phyloP scores from a whole-genome alignment of 2,888 invertebrate genomes.

The Aromia moschata region DNA sequence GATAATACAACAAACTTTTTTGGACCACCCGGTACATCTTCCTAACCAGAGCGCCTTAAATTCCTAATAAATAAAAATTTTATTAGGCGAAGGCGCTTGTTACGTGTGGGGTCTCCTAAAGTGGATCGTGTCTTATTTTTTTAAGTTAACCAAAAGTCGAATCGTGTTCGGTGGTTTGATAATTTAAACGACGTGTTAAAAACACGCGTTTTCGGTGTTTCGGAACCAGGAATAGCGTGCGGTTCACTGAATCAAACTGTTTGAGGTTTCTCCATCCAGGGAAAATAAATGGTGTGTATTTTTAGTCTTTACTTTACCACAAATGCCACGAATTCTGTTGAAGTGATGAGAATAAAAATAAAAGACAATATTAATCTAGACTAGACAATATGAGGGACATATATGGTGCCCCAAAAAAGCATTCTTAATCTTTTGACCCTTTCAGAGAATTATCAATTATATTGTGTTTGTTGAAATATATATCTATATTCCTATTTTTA shows the following conservation, averaged over 20 bases:
- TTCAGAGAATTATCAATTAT: too few species aligned
- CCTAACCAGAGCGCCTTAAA: slow-evolving; percentile 38
- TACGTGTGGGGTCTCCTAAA: slow-evolving; percentile 33
- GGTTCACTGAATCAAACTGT: not conserved
- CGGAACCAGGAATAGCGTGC: not conserved
- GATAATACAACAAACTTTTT: too few species aligned
- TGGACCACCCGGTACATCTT: too few species aligned
- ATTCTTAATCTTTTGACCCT: too few species aligned
- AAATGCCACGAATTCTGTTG: too few species aligned
- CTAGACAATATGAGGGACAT: too few species aligned
- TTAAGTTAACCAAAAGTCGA: not conserved
- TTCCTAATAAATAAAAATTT: slow-evolving; percentile 34
- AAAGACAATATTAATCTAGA: too few species aligned
- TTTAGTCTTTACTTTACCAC: too few species aligned
- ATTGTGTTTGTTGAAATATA: too few species aligned
- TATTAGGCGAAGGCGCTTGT: slow-evolving; percentile 34
- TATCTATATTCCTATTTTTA: too few species aligned
- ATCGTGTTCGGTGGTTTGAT: not conserved
- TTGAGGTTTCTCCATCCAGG: not conserved
- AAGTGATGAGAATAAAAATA: too few species aligned
- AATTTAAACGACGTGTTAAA: not conserved
- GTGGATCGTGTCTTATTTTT: not conserved
- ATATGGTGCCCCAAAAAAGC: too few species aligned
- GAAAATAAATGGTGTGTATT: not conserved
- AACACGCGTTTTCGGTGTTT: not conserved